Evolutionary conservation across 2,888 invertebrate genomes (phyloP).

Genomic region (Drosophila niveifrons): DNA sequence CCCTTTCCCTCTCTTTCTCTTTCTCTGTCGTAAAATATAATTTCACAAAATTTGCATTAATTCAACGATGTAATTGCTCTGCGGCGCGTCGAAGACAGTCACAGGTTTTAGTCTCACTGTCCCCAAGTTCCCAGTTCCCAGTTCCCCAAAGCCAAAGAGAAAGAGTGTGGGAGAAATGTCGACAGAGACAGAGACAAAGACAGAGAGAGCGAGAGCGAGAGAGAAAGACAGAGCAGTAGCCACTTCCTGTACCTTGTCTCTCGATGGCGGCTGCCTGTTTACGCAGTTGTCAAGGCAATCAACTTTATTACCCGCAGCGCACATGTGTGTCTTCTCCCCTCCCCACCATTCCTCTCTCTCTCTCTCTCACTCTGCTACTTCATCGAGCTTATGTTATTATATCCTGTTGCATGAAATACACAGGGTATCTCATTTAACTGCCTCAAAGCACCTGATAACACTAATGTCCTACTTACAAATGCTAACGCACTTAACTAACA

Average conservation of each 20-base stretch:
- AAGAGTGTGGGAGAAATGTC: neutral
- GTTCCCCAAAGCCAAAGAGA: neutral
- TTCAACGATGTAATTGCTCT: slow-evolving; percentile 49
- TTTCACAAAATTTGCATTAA: slow-evolving; percentile 55
- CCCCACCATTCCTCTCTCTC: neutral
- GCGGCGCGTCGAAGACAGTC: slow-evolving; percentile 17
- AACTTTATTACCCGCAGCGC: slow-evolving; percentile 71
- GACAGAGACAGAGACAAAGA: neutral
- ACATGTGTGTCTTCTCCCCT: slow-evolving; percentile 49
- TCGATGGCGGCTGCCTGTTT: slow-evolving; percentile 48
- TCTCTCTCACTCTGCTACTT: no score
- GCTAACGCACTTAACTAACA: neutral
- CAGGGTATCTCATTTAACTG: neutral
- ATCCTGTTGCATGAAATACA: neutral
- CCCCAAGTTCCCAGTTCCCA: neutral
- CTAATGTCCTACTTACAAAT: no score
- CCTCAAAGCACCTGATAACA: no score
- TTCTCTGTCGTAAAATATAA: slow-evolving; percentile 35
- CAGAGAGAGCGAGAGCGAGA: neutral
- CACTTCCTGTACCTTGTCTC: slow-evolving; percentile 13
- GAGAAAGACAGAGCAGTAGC: neutral
- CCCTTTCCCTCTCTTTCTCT: neutral
- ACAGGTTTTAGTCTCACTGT: slow-evolving; percentile 2
- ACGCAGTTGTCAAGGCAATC: slow-evolving; percentile 72
- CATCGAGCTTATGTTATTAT: slow-evolving; percentile 1